These are phyloP conservation scores for Neostethus bicornis DNA, from an alignment of 2,797 vertebrate species.

Conservation along the genomic window DNA sequence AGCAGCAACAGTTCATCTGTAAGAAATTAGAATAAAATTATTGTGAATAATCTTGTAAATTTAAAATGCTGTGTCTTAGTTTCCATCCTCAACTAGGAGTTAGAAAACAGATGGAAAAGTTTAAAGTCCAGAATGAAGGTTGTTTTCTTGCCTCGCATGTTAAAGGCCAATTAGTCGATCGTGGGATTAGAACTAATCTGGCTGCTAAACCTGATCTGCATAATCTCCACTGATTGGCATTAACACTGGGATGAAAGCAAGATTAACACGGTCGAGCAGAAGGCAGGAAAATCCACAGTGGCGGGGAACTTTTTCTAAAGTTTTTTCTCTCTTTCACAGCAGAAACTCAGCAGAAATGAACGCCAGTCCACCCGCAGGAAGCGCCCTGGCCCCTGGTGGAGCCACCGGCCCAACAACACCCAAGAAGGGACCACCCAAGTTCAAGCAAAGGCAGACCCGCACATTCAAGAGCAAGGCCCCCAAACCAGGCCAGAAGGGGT, in stretches of 20 bases:
- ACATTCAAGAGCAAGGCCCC: constrained; percentile 87
- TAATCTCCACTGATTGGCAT: constrained; percentile 62
- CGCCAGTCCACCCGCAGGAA: constrained; percentile 74
- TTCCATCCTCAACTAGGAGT: neutral
- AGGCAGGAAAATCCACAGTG: neutral
- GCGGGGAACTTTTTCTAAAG: neutral
- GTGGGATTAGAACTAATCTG: constrained; percentile 70
- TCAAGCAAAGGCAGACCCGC: constrained; percentile 84
- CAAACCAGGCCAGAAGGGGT: constrained; percentile 85
- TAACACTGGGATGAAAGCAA: constrained; percentile 35
- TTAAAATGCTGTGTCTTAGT: neutral
- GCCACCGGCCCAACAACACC: constrained; percentile 78
- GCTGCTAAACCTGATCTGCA: constrained; percentile 53
- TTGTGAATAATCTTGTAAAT: neutral
- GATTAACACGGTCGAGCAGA: constrained; percentile 50
- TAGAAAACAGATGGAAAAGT: neutral
- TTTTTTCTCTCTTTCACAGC: constrained; percentile 9
- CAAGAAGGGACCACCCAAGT: constrained; percentile 84
- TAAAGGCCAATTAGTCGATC: constrained; percentile 60
- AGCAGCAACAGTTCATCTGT: too few relatives aligned
- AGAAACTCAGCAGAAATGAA: constrained; percentile 72
- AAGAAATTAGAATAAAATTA: too few relatives aligned
- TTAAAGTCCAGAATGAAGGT: constrained; percentile 13
- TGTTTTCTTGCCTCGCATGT: constrained; percentile 3
- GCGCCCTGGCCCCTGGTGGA: constrained; percentile 70